Conservation (phyloP, 1,140 invertebrate species). For the Drosophila bocki region DNA sequence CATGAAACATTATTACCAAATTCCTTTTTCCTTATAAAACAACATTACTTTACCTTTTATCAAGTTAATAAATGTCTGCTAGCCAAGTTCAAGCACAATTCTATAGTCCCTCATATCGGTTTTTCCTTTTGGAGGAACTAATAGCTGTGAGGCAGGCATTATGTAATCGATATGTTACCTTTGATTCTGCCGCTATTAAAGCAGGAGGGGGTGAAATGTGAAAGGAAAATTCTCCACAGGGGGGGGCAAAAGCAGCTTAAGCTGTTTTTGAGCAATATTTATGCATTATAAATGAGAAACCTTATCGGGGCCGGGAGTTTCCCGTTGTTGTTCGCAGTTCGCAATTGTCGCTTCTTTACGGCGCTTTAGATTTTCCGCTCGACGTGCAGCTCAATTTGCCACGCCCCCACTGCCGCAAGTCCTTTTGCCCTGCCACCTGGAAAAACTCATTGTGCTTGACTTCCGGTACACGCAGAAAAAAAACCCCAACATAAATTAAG, state of each 20-base stretch:
- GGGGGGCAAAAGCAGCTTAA: constrained; percentile 1
- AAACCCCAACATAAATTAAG: too few species aligned
- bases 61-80: neutral
- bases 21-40: neutral
- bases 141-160: neutral
- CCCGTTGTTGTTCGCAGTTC: constrained; percentile 36
- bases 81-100: neutral
- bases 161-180: constrained; percentile 19
- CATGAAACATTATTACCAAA: neutral
- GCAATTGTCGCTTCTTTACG: constrained; percentile 67
- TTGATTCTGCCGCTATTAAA: constrained; percentile 11
- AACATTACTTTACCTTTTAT: neutral
- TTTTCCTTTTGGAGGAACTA: neutral
- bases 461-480: constrained; percentile 3
- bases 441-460: constrained; percentile 10
- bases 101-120: neutral
- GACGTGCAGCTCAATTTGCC: constrained; percentile 69
- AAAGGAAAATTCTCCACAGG: constrained; percentile 2
- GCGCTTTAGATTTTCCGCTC: constrained; percentile 60
- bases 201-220: neutral
- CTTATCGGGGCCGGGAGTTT: constrained; percentile 49
- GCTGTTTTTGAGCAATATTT: constrained; percentile 36
- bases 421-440: constrained; percentile 1
- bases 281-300: constrained; percentile 43
- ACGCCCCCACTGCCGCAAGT: constrained; percentile 18